Conservation (phyloP, 2,797 vertebrate genomes). For the Pelobates cultripes region DNA sequence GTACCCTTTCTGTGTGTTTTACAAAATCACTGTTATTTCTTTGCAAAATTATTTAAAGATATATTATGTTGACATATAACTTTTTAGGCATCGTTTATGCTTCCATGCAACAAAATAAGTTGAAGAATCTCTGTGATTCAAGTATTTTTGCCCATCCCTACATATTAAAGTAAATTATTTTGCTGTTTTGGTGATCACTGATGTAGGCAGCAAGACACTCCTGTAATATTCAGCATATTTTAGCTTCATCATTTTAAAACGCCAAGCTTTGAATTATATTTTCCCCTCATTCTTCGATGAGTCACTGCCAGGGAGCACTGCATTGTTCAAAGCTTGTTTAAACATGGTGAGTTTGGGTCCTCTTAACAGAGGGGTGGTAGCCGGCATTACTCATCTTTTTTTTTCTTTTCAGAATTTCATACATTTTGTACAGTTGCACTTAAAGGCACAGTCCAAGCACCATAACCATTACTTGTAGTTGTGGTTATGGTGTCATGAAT, state of each 20-base stretch:
- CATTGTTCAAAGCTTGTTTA: slow-evolving; percentile 40
- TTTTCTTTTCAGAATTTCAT: slow-evolving; percentile 14
- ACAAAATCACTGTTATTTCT: too few species aligned
- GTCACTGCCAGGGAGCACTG: slow-evolving; percentile 20
- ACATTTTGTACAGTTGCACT: too few species aligned
- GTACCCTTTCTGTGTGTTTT: too few species aligned
- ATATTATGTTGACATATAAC: too few species aligned
- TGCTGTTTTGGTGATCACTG: slow-evolving; percentile 6
- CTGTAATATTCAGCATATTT: slow-evolving; percentile 36
- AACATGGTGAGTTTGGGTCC: slow-evolving; percentile 33
- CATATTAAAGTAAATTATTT: slow-evolving; percentile 1
- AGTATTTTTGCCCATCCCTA: slow-evolving; percentile 11
- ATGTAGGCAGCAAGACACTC: slow-evolving; percentile 27
- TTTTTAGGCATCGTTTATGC: neutral
- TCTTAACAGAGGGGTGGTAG: neutral
- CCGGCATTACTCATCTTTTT: slow-evolving; percentile 30
- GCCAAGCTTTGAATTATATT: slow-evolving; percentile 37
- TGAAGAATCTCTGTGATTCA: neutral
- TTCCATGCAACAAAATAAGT: neutral
- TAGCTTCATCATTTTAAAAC: slow-evolving; percentile 35
- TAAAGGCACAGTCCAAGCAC: too few species aligned
- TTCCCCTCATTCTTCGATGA: slow-evolving; percentile 33
- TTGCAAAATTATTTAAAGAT: too few species aligned
- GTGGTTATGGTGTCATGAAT: too few species aligned
- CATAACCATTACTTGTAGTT: too few species aligned